phyloP scores from a whole-genome alignment of 2,888 invertebrate species.

The Hydraecia micacea region DNA sequence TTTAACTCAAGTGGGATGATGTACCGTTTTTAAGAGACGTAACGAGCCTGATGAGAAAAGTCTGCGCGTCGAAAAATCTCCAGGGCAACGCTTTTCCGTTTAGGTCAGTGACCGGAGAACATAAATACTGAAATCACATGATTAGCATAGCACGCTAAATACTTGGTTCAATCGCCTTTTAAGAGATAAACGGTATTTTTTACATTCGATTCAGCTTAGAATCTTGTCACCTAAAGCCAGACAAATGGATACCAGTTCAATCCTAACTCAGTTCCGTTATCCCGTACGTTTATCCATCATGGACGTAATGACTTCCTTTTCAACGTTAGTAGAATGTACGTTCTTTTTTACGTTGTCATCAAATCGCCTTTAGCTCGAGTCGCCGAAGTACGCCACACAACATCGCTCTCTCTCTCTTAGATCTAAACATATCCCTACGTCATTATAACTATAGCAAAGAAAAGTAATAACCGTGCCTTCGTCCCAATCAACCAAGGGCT shows the following conservation, averaged over 20 bases:
- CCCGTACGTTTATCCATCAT: conserved; percentile 2
- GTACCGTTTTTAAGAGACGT: conserved; percentile 48
- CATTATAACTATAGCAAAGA: neutral
- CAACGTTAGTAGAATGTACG: conserved; percentile 5
- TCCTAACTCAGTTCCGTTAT: conserved; percentile 4
- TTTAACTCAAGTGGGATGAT: conserved; percentile 56
- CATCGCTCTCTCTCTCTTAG: neutral
- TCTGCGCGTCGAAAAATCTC: conserved; percentile 43
- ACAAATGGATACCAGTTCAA: conserved; percentile 9
- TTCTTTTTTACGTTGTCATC: neutral
- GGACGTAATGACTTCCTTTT: conserved; percentile 28
- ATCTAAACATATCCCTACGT: neutral
- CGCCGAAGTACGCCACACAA: conserved; percentile 21
- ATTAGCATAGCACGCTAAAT: conserved; percentile 27
- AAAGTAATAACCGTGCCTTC: neutral
- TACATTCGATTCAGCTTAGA: neutral
- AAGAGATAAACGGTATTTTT: neutral
- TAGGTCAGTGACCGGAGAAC: conserved; percentile 43
- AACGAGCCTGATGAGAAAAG: conserved; percentile 26
- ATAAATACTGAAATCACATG: conserved; percentile 50
- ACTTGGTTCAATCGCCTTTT: conserved; percentile 35
- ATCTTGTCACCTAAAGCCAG: neutral
- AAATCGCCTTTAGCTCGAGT: conserved; percentile 1
- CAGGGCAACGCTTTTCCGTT: conserved; percentile 55
- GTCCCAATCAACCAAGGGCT: neutral